Base-by-base conservation (phyloP, 2,888 invertebrate genomes). In the Sarcophaga rosellei region DNA sequence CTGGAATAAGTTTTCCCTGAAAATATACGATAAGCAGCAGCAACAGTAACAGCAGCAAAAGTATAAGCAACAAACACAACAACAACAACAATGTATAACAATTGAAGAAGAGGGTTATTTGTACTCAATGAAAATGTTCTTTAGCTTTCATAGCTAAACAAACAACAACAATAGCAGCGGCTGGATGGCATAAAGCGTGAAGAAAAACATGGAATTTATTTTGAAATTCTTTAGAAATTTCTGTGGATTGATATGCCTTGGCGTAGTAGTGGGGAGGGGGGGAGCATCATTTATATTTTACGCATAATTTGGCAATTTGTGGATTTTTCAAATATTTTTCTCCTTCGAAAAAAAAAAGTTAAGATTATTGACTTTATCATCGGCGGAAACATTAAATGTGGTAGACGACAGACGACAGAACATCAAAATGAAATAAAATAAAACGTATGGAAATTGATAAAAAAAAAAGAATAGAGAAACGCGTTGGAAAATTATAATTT, bases 261-360 rank as follows among this genome's bases (percentile, higher is more conserved):
- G 0, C 6, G 20, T 61, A 57, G n/a, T 17, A 6, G 57, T 57
- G 57, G 1, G n/a, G 17, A 2, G 11, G 5, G 6, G 20, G 69
- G 23, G 53, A 25, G 57, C 59, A 69, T 78, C 12, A 74, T 78
- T 78, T 75, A 79, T 62, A 75, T 78, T 78, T 82, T 78, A 81
- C 44, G 81, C 85, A 82, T 75, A 76, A 82, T 85, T 85, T 82
- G 75, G 15, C 78, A 85, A 81, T 79, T 81, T 81, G 69, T 75
- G 81, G 75, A 45, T 69, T 65, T 45, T 25, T 75, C 10, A 5
- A 53, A 65, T 63, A 65, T 53, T n/a, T 53, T 75, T 65, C 17
- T 17, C n/a, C 17, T 17, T 5, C 21, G n/a, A 25, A 65, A 75
- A 47, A 17, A 74, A 47, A 23, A 69, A 25, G 2, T 70, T 25